phyloP scores from a whole-genome alignment of 2,797 vertebrate species.

The Sebastes hopkinsi region DNA sequence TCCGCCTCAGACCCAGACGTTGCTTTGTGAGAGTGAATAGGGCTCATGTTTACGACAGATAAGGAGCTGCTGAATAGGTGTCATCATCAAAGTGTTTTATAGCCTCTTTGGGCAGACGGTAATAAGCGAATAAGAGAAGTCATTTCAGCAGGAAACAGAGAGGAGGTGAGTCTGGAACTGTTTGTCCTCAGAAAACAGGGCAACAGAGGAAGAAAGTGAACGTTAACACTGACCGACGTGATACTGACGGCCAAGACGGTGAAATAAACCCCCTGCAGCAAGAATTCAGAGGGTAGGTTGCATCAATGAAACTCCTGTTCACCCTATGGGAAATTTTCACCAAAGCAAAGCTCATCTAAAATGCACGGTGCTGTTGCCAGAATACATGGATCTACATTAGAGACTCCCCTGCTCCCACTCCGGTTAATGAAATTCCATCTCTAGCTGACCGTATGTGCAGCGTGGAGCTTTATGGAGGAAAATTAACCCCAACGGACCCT shows the following conservation, averaged over 20 bases:
- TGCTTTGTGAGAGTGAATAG: neutral
- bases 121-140: neutral
- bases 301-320: neutral
- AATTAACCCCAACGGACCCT: slow-evolving; percentile 35
- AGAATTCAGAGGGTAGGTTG: neutral
- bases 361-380: neutral
- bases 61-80: neutral
- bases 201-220: neutral
- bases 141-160: neutral
- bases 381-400: slow-evolving; percentile 29
- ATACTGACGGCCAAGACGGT: accelerated
- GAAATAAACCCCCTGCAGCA: neutral
- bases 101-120: neutral
- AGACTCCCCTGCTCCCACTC: slow-evolving; percentile 16
- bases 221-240: too few relatives aligned
- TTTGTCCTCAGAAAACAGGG: neutral
- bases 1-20: too few relatives aligned
- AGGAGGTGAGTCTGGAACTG: neutral
- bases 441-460: slow-evolving; percentile 8
- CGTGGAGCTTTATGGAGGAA: slow-evolving; percentile 23
- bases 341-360: slow-evolving; percentile 10
- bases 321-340: neutral
- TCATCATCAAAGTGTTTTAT: neutral
- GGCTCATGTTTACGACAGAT: neutral
- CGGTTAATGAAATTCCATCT: slow-evolving; percentile 52